Evolutionary conservation across 2,113 vertebrate genomes (phyloP).

Genomic region (Bungarus multicinctus): DNA sequence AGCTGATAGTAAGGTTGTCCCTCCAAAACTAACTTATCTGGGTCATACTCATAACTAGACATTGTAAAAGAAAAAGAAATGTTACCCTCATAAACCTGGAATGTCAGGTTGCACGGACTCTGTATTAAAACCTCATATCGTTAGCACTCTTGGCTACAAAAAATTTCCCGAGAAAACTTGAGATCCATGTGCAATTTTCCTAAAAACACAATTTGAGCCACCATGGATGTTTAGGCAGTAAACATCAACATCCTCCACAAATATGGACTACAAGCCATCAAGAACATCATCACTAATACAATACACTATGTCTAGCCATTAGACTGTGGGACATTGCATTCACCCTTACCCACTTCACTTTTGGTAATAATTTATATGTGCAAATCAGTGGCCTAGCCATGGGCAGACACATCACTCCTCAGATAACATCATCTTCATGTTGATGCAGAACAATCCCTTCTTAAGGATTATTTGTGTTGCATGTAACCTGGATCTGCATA

Average conservation of each 20-base stretch:
- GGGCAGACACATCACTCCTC: background rate
- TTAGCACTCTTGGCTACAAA: background rate
- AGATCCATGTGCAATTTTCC: background rate
- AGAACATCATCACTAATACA: background rate
- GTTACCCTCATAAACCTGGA: background rate
- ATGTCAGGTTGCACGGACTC: background rate
- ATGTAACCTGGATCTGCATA: background rate
- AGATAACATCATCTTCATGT: background rate
- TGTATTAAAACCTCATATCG: background rate
- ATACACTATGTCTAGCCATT: background rate
- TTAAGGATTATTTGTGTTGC: background rate
- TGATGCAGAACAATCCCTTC: background rate
- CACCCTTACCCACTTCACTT: background rate
- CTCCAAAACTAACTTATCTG: background rate
- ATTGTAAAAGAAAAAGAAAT: background rate
- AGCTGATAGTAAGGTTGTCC: background rate
- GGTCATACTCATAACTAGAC: background rate
- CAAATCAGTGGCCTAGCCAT: background rate
- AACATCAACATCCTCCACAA: background rate
- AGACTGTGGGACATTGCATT: background rate
- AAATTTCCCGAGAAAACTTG: background rate
- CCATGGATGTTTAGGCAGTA: background rate
- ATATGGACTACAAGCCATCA: background rate
- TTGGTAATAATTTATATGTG: background rate
- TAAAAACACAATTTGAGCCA: background rate